Conservation (phyloP, 2,113 vertebrate genomes). For the Thunnus maccoyii region DNA sequence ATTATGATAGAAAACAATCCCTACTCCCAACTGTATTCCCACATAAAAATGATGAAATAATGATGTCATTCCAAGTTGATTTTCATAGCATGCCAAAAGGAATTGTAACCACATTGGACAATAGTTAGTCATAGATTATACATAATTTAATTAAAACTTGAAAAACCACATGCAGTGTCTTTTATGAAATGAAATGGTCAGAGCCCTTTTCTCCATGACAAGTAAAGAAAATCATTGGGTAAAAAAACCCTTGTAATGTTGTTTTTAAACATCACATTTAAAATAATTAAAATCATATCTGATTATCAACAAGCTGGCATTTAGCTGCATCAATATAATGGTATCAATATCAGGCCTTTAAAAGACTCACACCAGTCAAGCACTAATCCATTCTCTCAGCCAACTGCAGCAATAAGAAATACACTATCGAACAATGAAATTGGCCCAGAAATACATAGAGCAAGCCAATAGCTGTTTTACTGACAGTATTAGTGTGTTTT, state of each 20-base stretch:
- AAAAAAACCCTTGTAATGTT: background rate
- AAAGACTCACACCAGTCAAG: background rate
- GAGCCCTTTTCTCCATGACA: too few species aligned
- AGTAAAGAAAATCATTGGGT: background rate
- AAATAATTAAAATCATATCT: background rate
- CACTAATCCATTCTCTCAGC: background rate
- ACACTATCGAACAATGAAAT: conserved; percentile 10
- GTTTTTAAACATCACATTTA: background rate
- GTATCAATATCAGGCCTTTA: background rate
- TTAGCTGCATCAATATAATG: background rate
- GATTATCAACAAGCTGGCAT: background rate
- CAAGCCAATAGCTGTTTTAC: conserved; percentile 23
- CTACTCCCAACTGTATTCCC: background rate
- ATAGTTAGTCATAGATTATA: too few species aligned
- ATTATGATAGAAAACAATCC: background rate
- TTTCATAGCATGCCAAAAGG: background rate
- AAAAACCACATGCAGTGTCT: too few species aligned
- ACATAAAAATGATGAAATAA: background rate
- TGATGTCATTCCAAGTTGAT: background rate
- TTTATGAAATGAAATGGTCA: too few species aligned
- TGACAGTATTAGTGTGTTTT: conserved; percentile 31
- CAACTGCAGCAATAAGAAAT: background rate
- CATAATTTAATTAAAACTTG: too few species aligned
- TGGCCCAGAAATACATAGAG: background rate
- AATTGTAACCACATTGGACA: too few species aligned